Conservation (phyloP, 2,797 vertebrate genomes). For the Spea hammondii region DNA sequence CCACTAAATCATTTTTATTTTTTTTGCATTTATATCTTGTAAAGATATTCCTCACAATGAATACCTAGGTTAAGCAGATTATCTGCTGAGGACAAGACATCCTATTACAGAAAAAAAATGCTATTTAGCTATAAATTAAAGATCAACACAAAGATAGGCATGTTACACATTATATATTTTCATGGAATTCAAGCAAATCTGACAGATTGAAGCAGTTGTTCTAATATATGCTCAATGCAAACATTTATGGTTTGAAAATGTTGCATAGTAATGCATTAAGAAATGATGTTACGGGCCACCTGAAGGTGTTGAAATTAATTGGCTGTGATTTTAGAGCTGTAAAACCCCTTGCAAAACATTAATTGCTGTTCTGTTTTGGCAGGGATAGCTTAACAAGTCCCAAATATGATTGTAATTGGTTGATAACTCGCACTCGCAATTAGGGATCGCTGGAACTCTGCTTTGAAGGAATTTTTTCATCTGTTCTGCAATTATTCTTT, state of each 20-base stretch:
- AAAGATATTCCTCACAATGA: constrained; percentile 26
- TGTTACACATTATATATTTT: not conserved
- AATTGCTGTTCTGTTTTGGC: not conserved
- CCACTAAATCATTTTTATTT: constrained; percentile 12
- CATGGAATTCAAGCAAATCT: not conserved
- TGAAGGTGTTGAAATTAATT: not conserved
- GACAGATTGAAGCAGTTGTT: not conserved
- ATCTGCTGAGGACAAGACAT: constrained; percentile 21
- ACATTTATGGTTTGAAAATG: not conserved
- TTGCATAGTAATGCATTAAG: too few relatives aligned
- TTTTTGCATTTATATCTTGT: constrained; percentile 12
- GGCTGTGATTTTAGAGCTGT: not conserved
- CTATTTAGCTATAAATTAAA: constrained; percentile 12
- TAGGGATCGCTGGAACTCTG: too few relatives aligned
- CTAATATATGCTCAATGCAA: not conserved
- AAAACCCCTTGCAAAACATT: not conserved
- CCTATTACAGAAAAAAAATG: not conserved
- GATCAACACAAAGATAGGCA: not conserved
- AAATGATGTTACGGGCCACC: too few relatives aligned
- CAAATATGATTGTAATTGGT: not conserved
- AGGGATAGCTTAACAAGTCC: not conserved
- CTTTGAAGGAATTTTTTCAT: too few relatives aligned
- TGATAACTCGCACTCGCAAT: not conserved
- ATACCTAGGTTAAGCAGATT: constrained; percentile 12
- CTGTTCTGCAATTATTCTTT: too few relatives aligned